Base-by-base conservation (phyloP, 2,888 invertebrate genomes). In the Lycia hirtaria region DNA sequence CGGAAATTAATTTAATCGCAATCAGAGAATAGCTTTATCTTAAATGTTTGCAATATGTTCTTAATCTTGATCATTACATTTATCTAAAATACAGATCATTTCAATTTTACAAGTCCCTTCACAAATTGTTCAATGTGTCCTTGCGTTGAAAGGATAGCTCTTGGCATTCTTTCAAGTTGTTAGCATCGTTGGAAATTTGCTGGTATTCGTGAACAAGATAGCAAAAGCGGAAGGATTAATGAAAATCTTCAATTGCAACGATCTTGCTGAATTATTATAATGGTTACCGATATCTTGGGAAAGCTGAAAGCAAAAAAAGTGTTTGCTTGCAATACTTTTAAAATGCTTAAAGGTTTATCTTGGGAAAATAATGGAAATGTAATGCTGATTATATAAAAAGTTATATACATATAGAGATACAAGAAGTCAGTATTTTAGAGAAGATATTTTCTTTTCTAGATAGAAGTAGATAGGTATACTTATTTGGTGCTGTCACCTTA, bases 91-190 rank as follows among this genome's bases (percentile, higher is more conserved):
- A n/a, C n/a, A n/a, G n/a, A n/a, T n/a, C n/a, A n/a, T n/a, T n/a
- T n/a, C n/a, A n/a, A n/a, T n/a, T 30, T 5, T 20, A 38, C 12
- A 12, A 19, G 28, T 22, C 30, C 14, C 19, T 26, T 32, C n/a
- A 17, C n/a, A 7, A 12, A 5, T 10, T 37, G 24, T 26, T 48
- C 10, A 14, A 24, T 17, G 44, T 22, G 4, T 15, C 10, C 24
- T 14, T 17, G 15, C 22, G 22, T 33, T 49, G 38, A 37, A 45
- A 45, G 26, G 61, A 61, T 56, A 59, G 61, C 61, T 62, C 54
- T 62, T 62, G 60, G 66, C 64, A 59, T 62, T 62, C 59, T 64
- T 59, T 62, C 64, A 67, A 67, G 61, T 61, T 55, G 54, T 60
- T 59, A 40, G 53, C 64, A 54, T 56, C 53, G 56, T 43, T 47